A percentile compares a stretch with the other conserved stretches of the same genome.
Conservation (phyloP, 64 coral and sea anemone species). For the Stylophora pistillata region DNA sequence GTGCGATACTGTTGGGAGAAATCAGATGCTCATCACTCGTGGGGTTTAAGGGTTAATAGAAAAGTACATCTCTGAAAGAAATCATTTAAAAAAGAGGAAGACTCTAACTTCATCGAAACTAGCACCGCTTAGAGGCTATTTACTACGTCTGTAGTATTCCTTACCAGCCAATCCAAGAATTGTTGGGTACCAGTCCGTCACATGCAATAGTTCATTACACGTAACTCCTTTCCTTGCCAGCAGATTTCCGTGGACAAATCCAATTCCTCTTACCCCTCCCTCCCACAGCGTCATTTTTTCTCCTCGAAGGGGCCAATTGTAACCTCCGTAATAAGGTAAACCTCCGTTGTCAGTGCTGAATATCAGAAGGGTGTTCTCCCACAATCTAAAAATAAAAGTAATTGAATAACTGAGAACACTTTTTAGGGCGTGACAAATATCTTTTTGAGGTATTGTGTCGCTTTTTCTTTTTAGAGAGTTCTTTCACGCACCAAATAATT, state of each 20-base stretch:
- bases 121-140: too few relatives aligned
- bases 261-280: constrained; percentile 79
- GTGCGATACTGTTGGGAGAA: too few relatives aligned
- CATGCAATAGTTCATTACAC: constrained; percentile 60
- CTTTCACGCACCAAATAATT: too few relatives aligned
- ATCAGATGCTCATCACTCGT: not conserved
- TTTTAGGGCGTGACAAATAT: too few relatives aligned
- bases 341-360: constrained; percentile 94
- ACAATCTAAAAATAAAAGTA: constrained; percentile 35
- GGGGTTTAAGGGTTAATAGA: too few relatives aligned
- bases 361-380: constrained; percentile 74
- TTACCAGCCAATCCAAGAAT: constrained; percentile 57
- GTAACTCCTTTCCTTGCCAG: constrained; percentile 55
- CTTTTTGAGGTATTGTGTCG: too few relatives aligned
- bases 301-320: constrained; percentile 83
- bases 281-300: constrained; percentile 86
- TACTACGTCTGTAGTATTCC: not conserved
- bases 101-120: too few relatives aligned
- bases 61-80: too few relatives aligned
- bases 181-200: constrained; percentile 88
- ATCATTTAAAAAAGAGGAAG: too few relatives aligned
- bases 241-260: constrained; percentile 73
- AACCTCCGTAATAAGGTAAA: constrained; percentile 53
- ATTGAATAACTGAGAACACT: not conserved
- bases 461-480: too few relatives aligned